Percentiles rank a stretch among this genome's conserved stretches.
Conservation (phyloP, 2,113 vertebrate species). For the Pantherophis guttatus region DNA sequence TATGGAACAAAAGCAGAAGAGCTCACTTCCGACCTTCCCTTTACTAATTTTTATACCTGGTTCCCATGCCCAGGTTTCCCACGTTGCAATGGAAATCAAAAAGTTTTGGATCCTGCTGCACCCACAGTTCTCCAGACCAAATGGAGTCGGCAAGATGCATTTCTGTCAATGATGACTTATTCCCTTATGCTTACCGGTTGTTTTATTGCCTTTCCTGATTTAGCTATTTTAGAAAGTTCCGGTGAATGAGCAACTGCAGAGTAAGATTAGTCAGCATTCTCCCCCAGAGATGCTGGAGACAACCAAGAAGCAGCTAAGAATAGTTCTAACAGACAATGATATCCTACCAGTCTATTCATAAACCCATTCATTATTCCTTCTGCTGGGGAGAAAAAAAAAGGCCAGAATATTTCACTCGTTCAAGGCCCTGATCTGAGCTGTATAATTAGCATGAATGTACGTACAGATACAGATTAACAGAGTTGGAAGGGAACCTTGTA, state of each 20-base stretch:
- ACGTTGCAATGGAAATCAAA: not conserved
- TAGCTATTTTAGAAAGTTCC: slow-evolving; percentile 13
- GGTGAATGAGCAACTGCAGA: slow-evolving; percentile 46
- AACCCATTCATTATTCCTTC: slow-evolving; percentile 30
- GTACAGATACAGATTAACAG: too few species aligned
- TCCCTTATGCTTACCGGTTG: not conserved
- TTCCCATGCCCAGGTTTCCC: not conserved
- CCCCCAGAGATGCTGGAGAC: slow-evolving; percentile 31
- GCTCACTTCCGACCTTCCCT: not conserved
- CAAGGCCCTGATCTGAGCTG: not conserved
- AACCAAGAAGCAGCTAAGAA: slow-evolving; percentile 33
- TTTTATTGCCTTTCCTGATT: slow-evolving; percentile 37
- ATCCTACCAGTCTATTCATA: slow-evolving; percentile 7
- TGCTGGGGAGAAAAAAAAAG: not conserved
- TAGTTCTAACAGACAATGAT: slow-evolving; percentile 21
- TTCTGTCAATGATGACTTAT: slow-evolving; percentile 33
- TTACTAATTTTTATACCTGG: not conserved
- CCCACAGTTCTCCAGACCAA: not conserved
- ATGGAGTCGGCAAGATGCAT: slow-evolving; percentile 7
- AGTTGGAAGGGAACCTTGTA: too few species aligned
- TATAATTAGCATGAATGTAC: too few species aligned
- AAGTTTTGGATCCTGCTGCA: not conserved
- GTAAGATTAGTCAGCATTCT: slow-evolving; percentile 55
- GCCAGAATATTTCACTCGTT: not conserved
- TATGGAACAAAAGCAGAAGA: not conserved